Conservation (phyloP, 2,113 vertebrate genomes). For the Xyliphius kryptos region DNA sequence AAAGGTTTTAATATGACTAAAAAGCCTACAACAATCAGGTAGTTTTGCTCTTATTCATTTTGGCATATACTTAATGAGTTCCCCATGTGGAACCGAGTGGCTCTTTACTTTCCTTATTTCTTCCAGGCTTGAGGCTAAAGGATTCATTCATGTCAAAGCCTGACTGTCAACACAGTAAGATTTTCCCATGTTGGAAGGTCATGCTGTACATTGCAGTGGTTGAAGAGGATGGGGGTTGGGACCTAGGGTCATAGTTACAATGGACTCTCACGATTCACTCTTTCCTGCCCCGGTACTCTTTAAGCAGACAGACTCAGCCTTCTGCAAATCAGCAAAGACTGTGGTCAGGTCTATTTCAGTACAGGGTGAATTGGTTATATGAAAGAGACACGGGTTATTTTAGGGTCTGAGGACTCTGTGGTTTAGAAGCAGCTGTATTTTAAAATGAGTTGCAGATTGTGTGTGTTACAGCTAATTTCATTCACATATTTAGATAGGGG, state of each 20-base stretch:
- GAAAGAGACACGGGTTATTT: neutral
- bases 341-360: constrained; percentile 20
- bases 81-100: neutral
- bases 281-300: constrained; percentile 2
- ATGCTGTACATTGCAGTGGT: constrained; percentile 36
- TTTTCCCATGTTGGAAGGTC: constrained; percentile 40
- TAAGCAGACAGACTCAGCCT: neutral
- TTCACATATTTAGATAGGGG: too few species aligned
- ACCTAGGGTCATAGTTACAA: constrained; percentile 47
- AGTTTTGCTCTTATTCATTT: too few species aligned
- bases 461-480: neutral
- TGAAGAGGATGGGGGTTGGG: neutral
- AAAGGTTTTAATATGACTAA: too few species aligned
- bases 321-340: neutral
- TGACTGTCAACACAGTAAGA: constrained; percentile 5
- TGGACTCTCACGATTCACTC: constrained; percentile 22
- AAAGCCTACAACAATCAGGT: too few species aligned
- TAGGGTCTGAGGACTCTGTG: neutral
- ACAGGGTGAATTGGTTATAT: neutral
- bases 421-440: neutral
- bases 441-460: too few species aligned
- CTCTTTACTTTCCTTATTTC: neutral
- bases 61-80: neutral
- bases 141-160: constrained; percentile 18
- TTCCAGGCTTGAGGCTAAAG: constrained; percentile 4